Conservation (phyloP, 2,113 vertebrate species). For the Phyllopteryx taeniolatus region DNA sequence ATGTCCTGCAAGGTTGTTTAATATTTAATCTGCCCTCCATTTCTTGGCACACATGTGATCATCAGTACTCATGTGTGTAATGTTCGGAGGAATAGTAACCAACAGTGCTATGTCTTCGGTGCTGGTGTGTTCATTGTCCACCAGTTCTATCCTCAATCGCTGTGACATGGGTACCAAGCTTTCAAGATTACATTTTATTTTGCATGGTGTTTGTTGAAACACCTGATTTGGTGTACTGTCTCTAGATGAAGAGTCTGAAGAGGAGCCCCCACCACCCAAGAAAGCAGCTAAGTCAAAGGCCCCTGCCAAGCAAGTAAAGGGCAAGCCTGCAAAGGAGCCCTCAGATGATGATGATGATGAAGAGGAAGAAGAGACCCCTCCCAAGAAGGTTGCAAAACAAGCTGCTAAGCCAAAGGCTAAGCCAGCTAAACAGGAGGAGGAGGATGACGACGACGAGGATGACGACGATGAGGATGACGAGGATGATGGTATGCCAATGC, state of each 20-base stretch:
- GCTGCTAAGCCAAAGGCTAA: conserved; percentile 47
- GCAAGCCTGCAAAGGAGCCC: conserved; percentile 56
- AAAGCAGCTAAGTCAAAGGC: conserved; percentile 66
- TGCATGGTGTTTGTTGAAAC: background rate
- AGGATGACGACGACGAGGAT: conserved; percentile 71
- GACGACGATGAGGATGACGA: conserved; percentile 44
- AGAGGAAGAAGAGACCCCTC: conserved; percentile 70
- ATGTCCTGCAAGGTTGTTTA: background rate
- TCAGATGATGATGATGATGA: conserved; percentile 72
- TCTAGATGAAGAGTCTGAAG: conserved; percentile 70
- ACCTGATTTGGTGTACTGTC: background rate
- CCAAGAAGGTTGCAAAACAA: conserved; percentile 61
- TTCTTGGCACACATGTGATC: conserved; percentile 60
- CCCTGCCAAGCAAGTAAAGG: conserved; percentile 51
- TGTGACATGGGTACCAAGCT: conserved; percentile 37
- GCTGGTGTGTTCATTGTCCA: conserved; percentile 53
- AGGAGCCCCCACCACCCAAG: conserved; percentile 71
- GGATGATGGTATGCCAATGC: background rate
- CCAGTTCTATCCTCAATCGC: conserved; percentile 72
- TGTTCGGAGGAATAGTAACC: conserved; percentile 65
- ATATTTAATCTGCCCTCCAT: conserved; percentile 33
- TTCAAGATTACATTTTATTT: background rate
- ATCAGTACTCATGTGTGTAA: conserved; percentile 56
- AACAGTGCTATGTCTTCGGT: conserved; percentile 72
- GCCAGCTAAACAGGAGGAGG: conserved; percentile 61